Conservation (phyloP, 2,113 vertebrate genomes). For the Oxygymnocypris stewartii region DNA sequence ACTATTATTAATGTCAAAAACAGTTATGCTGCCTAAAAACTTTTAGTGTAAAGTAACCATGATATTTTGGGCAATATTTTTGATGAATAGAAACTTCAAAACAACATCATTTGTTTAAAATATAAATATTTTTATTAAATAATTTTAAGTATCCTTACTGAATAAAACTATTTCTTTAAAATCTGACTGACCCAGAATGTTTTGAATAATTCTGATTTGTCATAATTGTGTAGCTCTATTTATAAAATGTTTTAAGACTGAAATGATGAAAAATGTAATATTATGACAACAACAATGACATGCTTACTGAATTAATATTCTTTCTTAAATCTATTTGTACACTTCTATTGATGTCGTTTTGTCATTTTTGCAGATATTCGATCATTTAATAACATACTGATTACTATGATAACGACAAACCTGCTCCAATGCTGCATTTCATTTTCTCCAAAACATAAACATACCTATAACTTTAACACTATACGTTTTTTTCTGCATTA, state of each 20-base stretch:
- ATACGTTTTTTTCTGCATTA: background rate
- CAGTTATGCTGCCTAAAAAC: background rate
- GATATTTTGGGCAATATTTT: background rate
- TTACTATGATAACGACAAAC: background rate
- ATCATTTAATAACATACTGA: background rate
- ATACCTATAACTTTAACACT: background rate
- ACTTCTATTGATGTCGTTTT: background rate
- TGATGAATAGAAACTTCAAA: background rate
- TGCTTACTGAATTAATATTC: background rate
- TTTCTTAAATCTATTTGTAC: background rate
- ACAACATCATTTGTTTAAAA: background rate
- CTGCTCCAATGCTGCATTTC: background rate
- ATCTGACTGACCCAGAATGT: background rate
- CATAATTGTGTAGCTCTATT: background rate
- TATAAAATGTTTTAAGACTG: background rate
- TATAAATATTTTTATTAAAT: background rate
- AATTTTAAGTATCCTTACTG: background rate
- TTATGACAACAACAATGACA: background rate
- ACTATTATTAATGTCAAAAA: background rate
- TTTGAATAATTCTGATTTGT: background rate
- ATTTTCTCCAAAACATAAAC: background rate
- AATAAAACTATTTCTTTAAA: background rate
- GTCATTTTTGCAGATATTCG: background rate
- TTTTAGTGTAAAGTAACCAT: background rate
- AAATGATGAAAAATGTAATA: background rate